These are phyloP conservation scores for Sternotherus odoratus DNA, from an alignment of 2,797 vertebrate genomes.

Conservation along the genomic window DNA sequence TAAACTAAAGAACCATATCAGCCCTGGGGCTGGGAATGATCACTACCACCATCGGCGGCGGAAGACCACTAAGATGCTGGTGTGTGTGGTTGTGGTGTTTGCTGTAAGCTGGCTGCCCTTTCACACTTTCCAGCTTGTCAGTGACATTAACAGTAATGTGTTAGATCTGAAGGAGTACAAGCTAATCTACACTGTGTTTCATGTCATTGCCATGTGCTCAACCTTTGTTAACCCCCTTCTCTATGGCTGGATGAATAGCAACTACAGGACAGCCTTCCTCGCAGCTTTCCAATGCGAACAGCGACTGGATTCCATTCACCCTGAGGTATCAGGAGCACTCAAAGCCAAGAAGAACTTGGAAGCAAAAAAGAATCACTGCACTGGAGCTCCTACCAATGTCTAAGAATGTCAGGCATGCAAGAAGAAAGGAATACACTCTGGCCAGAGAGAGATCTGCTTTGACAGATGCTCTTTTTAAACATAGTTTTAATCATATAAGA, in stretches of 20 bases:
- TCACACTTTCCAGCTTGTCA: slow-evolving; percentile 93
- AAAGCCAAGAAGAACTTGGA: slow-evolving; percentile 81
- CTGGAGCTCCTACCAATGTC: slow-evolving; percentile 78
- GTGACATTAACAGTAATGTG: slow-evolving; percentile 91
- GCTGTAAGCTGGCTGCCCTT: slow-evolving; percentile 95
- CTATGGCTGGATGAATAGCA: slow-evolving; percentile 98
- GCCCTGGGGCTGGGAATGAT: slow-evolving; percentile 79
- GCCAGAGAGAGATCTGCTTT: slow-evolving; percentile 28
- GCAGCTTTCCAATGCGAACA: slow-evolving; percentile 88
- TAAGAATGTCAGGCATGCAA: slow-evolving; percentile 53
- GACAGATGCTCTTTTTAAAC: slow-evolving; percentile 15
- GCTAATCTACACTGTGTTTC: slow-evolving; percentile 93
- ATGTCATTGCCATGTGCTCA: slow-evolving; percentile 95
- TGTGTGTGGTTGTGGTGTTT: slow-evolving; percentile 93
- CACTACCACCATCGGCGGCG: slow-evolving; percentile 85
- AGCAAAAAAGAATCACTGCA: slow-evolving; percentile 77
- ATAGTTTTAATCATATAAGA: slow-evolving; percentile 8
- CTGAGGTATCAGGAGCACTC: slow-evolving; percentile 77
- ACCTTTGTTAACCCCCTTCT: slow-evolving; percentile 95
- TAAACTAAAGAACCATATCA: slow-evolving; percentile 88
- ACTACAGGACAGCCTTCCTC: slow-evolving; percentile 92
- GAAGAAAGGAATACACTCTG: not conserved
- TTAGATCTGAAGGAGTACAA: slow-evolving; percentile 92
- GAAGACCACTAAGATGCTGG: slow-evolving; percentile 96
- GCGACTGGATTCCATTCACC: slow-evolving; percentile 82